Percentiles rank a stretch among this genome's conserved stretches.
phyloP scores from a whole-genome alignment of 2,888 invertebrate species.

The Prosapia bicincta region DNA sequence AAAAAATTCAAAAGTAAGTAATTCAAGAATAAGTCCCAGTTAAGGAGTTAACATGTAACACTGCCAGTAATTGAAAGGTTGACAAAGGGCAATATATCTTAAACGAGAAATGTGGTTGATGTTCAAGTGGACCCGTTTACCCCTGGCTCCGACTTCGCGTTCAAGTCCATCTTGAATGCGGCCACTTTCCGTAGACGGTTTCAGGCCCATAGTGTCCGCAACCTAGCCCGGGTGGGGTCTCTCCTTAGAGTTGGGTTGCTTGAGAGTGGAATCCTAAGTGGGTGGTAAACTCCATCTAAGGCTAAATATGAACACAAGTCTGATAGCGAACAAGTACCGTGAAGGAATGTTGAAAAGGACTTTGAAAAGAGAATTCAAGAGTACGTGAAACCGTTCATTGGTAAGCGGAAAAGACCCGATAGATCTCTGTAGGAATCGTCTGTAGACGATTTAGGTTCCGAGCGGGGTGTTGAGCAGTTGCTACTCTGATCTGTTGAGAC shows the following conservation, averaged over 20 bases:
- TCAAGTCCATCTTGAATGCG: constrained; percentile 44
- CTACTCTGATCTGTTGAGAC: too few species aligned
- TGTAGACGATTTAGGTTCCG: too few species aligned
- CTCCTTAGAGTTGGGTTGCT: too few species aligned
- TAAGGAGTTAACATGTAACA: too few species aligned
- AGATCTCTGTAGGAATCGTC: too few species aligned
- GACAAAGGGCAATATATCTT: too few species aligned
- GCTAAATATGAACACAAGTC: constrained; percentile 61
- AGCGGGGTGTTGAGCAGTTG: too few species aligned
- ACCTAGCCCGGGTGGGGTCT: constrained; percentile 38
- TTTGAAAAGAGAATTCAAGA: constrained; percentile 65
- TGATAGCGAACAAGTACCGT: too few species aligned
- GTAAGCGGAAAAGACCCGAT: constrained; percentile 44
- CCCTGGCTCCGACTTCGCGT: constrained; percentile 26
- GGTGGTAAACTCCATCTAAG: constrained; percentile 54
- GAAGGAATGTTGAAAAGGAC: constrained; percentile 70
- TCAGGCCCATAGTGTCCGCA: constrained; percentile 44
- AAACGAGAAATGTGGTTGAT: constrained; percentile 39
- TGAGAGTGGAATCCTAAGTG: too few species aligned
- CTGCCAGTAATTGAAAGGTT: too few species aligned
- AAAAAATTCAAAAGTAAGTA: too few species aligned
- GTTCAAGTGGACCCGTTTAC: constrained; percentile 35
- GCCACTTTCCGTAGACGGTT: constrained; percentile 46
- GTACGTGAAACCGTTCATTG: constrained; percentile 54
- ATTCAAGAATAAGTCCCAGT: too few species aligned